Conservation (phyloP, 2,888 invertebrate species). For the Hartigia nigra region DNA sequence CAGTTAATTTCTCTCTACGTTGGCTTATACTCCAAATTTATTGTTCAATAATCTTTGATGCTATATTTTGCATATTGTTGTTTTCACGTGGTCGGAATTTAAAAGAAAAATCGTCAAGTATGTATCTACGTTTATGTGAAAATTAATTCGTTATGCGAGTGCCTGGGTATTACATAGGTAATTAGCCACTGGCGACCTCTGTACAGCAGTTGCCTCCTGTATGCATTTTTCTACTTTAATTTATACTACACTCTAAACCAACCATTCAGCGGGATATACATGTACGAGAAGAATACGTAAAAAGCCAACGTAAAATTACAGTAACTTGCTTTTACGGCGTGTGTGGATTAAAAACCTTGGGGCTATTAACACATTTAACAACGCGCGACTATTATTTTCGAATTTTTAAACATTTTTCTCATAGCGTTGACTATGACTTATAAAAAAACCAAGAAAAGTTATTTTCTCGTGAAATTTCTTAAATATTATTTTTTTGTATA, state of each 20-base stretch:
- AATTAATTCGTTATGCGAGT: constrained; percentile 35
- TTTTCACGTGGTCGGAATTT: background rate
- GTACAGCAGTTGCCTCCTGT: background rate
- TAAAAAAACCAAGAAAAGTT: background rate
- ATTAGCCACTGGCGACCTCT: constrained; percentile 26
- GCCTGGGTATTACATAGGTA: constrained; percentile 24
- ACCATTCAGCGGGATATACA: background rate
- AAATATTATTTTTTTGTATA: background rate
- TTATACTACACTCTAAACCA: background rate
- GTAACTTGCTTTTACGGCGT: background rate
- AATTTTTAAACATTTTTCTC: background rate
- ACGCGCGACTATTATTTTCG: background rate
- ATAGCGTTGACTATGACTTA: background rate
- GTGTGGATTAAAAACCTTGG: background rate
- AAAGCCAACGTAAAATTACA: background rate
- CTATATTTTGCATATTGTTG: background rate
- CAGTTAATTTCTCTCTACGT: background rate
- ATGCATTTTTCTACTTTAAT: constrained; percentile 2
- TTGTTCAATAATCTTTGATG: background rate
- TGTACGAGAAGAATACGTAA: background rate
- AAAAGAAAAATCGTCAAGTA: constrained; percentile 12
- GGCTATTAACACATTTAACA: background rate
- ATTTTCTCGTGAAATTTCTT: background rate
- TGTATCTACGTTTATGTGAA: constrained; percentile 5
- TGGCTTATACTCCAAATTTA: background rate